Conservation (phyloP, 1,140 invertebrate genomes). For the Drosophila rufa region DNA sequence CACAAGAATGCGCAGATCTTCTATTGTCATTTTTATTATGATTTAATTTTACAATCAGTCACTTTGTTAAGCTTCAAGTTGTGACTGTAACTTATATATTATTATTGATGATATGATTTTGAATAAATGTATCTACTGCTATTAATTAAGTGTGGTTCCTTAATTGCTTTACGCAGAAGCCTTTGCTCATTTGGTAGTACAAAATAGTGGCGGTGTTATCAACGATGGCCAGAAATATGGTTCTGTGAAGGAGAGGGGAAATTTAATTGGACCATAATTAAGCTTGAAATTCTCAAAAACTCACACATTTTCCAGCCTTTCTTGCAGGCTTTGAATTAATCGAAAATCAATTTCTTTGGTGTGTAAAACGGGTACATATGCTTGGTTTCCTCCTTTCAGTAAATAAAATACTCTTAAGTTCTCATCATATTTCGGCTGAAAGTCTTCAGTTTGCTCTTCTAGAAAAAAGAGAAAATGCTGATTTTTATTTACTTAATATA, state of each 20-base stretch:
- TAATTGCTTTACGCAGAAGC: slow-evolving; percentile 28
- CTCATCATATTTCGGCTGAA: slow-evolving; percentile 42
- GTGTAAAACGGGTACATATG: slow-evolving; percentile 51
- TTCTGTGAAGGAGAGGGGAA: neutral
- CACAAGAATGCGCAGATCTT: slow-evolving; percentile 38
- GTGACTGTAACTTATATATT: slow-evolving; percentile 73
- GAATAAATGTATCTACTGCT: slow-evolving; percentile 81
- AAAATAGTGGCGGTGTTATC: slow-evolving; percentile 69
- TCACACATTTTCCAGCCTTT: slow-evolving; percentile 31
- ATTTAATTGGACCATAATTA: no score
- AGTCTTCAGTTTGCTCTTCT: slow-evolving; percentile 30
- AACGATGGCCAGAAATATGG: slow-evolving; percentile 51
- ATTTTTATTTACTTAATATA: no score
- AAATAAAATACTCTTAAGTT: slow-evolving; percentile 55
- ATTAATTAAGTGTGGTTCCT: slow-evolving; percentile 35
- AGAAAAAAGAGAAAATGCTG: no score
- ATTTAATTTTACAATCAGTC: slow-evolving; percentile 45
- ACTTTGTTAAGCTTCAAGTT: slow-evolving; percentile 36
- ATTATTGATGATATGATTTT: slow-evolving; percentile 72
- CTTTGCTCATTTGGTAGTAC: slow-evolving; percentile 61
- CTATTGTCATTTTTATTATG: slow-evolving; percentile 66
- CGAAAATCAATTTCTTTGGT: slow-evolving; percentile 53
- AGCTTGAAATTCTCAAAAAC: neutral
- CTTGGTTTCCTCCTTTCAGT: neutral
- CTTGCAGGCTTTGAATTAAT: slow-evolving; percentile 40